These are phyloP conservation scores for Ricordea florida DNA, from an alignment of 92 coral and sea anemone species.

Conservation along the genomic window DNA sequence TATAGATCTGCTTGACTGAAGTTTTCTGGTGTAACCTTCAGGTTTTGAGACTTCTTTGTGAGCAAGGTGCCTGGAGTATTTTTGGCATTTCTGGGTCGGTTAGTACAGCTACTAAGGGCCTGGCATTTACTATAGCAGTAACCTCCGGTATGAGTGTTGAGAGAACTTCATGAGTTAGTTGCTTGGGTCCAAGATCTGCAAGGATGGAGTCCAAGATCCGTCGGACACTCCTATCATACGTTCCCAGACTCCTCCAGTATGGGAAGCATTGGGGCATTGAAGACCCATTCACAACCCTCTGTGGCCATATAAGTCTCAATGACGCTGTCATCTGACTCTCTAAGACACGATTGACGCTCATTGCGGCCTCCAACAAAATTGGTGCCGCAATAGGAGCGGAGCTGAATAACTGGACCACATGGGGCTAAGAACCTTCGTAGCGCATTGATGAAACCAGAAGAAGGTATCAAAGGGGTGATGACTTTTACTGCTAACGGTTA, in stretches of 20 bases:
- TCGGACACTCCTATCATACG: slow-evolving; percentile 43
- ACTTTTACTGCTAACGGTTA: no score
- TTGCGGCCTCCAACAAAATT: slow-evolving; percentile 42
- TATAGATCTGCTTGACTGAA: slow-evolving; percentile 22
- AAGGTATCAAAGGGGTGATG: no score
- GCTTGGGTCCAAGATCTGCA: not conserved
- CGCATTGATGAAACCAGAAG: slow-evolving; percentile 52
- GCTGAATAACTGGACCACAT: slow-evolving; percentile 48
- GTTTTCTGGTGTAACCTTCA: slow-evolving; percentile 36
- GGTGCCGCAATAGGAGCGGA: slow-evolving; percentile 46
- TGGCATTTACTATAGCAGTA: slow-evolving; percentile 50
- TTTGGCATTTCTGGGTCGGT: slow-evolving; percentile 44
- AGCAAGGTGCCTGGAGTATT: slow-evolving; percentile 39
- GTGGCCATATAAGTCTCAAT: slow-evolving; percentile 1
- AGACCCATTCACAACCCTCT: slow-evolving; percentile 31
- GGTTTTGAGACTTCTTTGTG: slow-evolving; percentile 28
- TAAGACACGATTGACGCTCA: slow-evolving; percentile 19
- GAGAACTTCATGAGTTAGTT: slow-evolving; percentile 50
- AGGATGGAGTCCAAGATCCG: slow-evolving; percentile 20
- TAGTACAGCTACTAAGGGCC: slow-evolving; percentile 34
- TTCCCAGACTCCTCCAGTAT: slow-evolving; percentile 61
- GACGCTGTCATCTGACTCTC: not conserved
- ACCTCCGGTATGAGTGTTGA: slow-evolving; percentile 65
- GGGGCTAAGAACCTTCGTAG: slow-evolving; percentile 34
- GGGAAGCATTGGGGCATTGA: slow-evolving; percentile 50